These are phyloP conservation scores for Hylaeus anthracinus DNA, from an alignment of 1,140 invertebrate species.

Conservation along the genomic window DNA sequence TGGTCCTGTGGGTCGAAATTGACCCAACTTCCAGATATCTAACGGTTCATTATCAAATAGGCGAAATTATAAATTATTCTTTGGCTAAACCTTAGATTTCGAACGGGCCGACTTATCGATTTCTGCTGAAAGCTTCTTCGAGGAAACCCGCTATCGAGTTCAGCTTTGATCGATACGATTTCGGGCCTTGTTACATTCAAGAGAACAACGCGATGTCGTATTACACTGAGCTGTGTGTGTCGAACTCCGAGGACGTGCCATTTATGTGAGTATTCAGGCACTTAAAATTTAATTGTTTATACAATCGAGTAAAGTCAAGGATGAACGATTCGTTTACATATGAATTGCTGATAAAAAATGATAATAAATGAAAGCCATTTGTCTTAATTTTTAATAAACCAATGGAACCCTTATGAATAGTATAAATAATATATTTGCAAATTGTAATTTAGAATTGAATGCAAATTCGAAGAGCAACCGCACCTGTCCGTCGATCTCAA, in stretches of 20 bases:
- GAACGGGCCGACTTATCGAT: slow-evolving; percentile 73
- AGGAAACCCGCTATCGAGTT: slow-evolving; percentile 68
- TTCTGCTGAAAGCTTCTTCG: slow-evolving; percentile 69
- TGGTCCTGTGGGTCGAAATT: too few relatives aligned
- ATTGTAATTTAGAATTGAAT: slow-evolving; percentile 70
- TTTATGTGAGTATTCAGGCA: slow-evolving; percentile 65
- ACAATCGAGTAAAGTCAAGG: too few relatives aligned
- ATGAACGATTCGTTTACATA: too few relatives aligned
- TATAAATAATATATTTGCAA: too few relatives aligned
- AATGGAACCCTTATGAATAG: too few relatives aligned
- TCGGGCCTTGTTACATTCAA: slow-evolving; percentile 77
- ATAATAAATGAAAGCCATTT: too few relatives aligned
- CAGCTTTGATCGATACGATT: slow-evolving; percentile 75
- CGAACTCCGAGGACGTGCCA: slow-evolving; percentile 69
- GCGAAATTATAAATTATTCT: neutral
- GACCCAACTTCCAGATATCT: too few relatives aligned
- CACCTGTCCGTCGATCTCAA: slow-evolving; percentile 65
- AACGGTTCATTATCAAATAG: too few relatives aligned
- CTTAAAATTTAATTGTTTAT: neutral
- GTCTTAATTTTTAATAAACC: too few relatives aligned
- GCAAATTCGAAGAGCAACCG: slow-evolving; percentile 65
- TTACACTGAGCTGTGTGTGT: slow-evolving; percentile 66
- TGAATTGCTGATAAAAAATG: too few relatives aligned
- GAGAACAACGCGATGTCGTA: slow-evolving; percentile 61
- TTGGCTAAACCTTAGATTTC: slow-evolving; percentile 69